Conservation (phyloP, 2,888 invertebrate genomes). For the Tipula helvola region DNA sequence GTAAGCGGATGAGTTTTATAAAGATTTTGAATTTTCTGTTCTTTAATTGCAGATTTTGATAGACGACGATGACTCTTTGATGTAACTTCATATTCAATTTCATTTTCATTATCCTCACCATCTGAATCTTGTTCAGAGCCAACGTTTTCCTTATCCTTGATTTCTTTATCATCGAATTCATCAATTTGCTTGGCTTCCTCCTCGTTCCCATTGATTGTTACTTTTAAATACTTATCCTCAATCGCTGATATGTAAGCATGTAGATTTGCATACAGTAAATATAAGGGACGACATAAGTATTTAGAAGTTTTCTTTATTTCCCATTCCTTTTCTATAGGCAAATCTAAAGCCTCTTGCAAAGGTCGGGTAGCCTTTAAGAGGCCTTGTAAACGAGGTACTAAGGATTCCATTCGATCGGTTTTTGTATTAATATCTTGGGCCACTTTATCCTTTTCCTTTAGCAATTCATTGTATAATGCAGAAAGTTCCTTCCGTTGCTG, state of each 20-base stretch:
- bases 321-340: constrained; percentile 65
- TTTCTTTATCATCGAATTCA: constrained; percentile 20
- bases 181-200: constrained; percentile 48
- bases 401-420: constrained; percentile 62
- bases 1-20: constrained; percentile 24
- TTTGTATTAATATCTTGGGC: constrained; percentile 62
- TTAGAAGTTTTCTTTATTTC: constrained; percentile 63
- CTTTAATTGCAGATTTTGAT: constrained; percentile 12
- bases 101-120: constrained; percentile 43
- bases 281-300: constrained; percentile 68
- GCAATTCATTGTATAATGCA: constrained; percentile 58
- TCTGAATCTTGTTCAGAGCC: constrained; percentile 53
- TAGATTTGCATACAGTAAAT: constrained; percentile 75
- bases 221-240: constrained; percentile 39
- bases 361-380: constrained; percentile 73
- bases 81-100: constrained; percentile 18
- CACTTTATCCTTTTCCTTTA: constrained; percentile 63
- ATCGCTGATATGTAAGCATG: constrained; percentile 71
- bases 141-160: neutral
- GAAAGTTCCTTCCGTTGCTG: constrained; percentile 75
- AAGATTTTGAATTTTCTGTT: constrained; percentile 19
- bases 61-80: constrained; percentile 15
- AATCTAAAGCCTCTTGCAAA: constrained; percentile 73
- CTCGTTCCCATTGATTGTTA: constrained; percentile 51
- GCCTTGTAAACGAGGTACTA: constrained; percentile 63